A percentile compares a stretch with the other conserved stretches of the same genome.
Conservation (phyloP, 2,113 vertebrate species). For the Hylia prasina region DNA sequence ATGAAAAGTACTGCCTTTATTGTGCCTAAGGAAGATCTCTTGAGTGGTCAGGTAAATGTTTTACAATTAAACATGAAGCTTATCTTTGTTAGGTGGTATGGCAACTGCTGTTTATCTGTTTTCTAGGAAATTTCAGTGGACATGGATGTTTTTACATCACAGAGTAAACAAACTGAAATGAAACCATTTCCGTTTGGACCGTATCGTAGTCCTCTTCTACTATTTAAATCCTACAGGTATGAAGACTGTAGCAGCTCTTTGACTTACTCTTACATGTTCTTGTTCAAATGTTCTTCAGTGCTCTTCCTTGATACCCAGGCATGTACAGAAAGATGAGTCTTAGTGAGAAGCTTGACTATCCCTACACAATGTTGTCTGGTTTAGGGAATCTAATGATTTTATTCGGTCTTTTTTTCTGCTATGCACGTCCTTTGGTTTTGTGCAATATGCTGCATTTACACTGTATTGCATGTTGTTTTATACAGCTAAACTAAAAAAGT, state of each 20-base stretch:
- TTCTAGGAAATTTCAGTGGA: conserved; percentile 81
- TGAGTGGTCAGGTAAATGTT: conserved; percentile 73
- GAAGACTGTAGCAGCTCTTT: not conserved
- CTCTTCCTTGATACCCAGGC: not conserved
- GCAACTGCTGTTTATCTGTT: not conserved
- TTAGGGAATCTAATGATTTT: not conserved
- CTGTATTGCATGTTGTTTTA: not conserved
- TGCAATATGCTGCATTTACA: not conserved
- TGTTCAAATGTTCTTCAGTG: not conserved
- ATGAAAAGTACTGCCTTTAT: conserved; percentile 64
- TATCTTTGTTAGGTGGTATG: not conserved
- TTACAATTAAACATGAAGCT: not conserved
- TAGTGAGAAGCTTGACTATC: not conserved
- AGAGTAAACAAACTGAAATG: conserved; percentile 68
- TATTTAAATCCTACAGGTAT: conserved; percentile 95
- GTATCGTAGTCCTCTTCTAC: conserved; percentile 90
- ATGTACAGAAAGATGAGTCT: not conserved
- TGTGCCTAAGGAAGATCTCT: conserved; percentile 43
- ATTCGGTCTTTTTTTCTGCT: not conserved
- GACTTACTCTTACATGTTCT: not conserved
- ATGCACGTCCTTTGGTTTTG: not conserved
- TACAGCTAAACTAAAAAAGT: not conserved
- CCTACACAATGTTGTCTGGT: not conserved
- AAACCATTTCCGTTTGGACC: conserved; percentile 81
- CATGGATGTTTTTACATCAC: conserved; percentile 69